Conservation (phyloP, 2,888 invertebrate genomes). For the Meteorus colon region DNA sequence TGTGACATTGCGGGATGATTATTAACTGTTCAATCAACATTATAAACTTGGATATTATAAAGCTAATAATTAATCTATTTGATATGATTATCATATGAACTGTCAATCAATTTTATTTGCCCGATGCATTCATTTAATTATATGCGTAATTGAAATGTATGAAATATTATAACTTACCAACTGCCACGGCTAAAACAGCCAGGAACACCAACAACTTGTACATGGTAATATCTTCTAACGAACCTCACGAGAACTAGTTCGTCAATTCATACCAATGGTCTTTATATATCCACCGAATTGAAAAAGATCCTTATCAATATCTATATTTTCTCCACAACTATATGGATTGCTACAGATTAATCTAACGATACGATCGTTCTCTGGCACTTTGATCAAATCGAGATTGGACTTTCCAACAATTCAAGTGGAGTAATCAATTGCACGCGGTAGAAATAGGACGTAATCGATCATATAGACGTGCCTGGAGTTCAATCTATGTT, state of each 20-base stretch:
- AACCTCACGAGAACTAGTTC: background rate
- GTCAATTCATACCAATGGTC: background rate
- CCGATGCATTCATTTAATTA: no score
- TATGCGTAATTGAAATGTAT: no score
- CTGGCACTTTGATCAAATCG: background rate
- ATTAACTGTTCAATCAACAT: no score
- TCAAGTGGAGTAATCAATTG: conserved; percentile 3
- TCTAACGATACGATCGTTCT: background rate
- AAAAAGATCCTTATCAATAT: background rate
- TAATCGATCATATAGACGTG: background rate
- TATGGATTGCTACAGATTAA: background rate
- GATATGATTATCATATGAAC: no score
- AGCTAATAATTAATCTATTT: no score
- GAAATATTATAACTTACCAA: background rate
- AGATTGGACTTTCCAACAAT: background rate
- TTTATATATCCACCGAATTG: background rate
- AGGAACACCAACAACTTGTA: background rate
- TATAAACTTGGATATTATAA: no score
- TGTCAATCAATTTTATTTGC: no score
- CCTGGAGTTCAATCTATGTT: background rate
- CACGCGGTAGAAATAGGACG: background rate
- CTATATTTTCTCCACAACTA: background rate
- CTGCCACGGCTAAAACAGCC: background rate
- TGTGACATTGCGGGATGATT: no score
- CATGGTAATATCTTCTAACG: background rate